Conservation (phyloP, 2,113 vertebrate genomes). For the Thunnus maccoyii region DNA sequence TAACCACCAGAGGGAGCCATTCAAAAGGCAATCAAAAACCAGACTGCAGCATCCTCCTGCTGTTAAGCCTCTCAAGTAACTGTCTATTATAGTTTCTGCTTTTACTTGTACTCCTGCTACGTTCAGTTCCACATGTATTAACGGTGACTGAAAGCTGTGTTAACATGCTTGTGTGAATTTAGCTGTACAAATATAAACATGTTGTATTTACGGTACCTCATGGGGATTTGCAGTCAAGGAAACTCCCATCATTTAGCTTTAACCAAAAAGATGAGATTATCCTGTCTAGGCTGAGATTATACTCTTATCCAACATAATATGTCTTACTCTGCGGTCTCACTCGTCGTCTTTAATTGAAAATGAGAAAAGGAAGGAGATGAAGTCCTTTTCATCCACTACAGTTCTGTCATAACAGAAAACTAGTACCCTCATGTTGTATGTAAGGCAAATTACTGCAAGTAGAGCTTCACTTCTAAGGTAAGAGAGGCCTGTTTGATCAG, state of each 20-base stretch:
- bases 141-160: neutral
- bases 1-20: slow-evolving; percentile 63
- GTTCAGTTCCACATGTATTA: neutral
- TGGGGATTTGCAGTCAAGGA: neutral
- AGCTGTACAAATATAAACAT: neutral
- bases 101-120: neutral
- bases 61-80: neutral
- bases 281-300: slow-evolving; percentile 21
- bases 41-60: neutral
- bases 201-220: neutral
- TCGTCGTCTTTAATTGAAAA: neutral
- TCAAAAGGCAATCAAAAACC: slow-evolving; percentile 11
- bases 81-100: neutral
- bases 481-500: neutral
- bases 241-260: neutral
- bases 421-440: too few species aligned
- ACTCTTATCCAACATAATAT: neutral
- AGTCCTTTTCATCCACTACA: neutral
- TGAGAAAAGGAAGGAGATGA: neutral
- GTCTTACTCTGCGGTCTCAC: neutral
- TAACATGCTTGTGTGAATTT: neutral
- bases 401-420: neutral
- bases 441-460: neutral
- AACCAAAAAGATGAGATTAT: neutral
- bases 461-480: neutral